Conservation (phyloP, 2,888 invertebrate genomes). For the Pterobdella sp. region DNA sequence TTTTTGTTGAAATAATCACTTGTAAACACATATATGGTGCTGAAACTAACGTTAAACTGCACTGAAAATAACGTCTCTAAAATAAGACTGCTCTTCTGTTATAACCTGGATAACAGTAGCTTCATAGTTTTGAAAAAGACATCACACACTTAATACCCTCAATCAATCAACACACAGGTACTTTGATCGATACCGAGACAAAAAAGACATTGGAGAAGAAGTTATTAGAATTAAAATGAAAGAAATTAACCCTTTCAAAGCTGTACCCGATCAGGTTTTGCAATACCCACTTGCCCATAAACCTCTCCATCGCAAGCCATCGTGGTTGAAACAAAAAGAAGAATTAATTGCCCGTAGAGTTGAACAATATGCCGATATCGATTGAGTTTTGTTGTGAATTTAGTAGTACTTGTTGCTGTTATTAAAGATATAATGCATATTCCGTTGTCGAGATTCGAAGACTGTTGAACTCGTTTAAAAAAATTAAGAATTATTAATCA, state of each 20-base stretch:
- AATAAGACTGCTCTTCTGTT: too few relatives aligned
- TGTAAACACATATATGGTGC: too few relatives aligned
- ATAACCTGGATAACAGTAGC: not conserved
- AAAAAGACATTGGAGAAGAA: slow-evolving; percentile 80
- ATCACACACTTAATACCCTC: not conserved
- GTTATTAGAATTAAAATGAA: slow-evolving; percentile 72
- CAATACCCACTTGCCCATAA: slow-evolving; percentile 43
- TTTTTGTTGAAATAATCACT: too few relatives aligned
- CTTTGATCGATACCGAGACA: slow-evolving; percentile 84
- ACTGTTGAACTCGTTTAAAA: too few relatives aligned
- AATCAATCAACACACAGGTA: slow-evolving; percentile 56
- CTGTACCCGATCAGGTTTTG: slow-evolving; percentile 36
- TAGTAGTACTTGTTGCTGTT: not conserved
- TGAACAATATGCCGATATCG: slow-evolving; percentile 38
- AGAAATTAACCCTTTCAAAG: slow-evolving; percentile 67
- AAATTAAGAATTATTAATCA: too few relatives aligned
- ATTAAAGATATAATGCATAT: not conserved
- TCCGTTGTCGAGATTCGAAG: too few relatives aligned
- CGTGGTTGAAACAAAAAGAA: slow-evolving; percentile 42
- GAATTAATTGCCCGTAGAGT: slow-evolving; percentile 36
- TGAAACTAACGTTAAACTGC: too few relatives aligned
- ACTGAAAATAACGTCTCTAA: too few relatives aligned
- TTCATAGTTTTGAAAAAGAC: not conserved
- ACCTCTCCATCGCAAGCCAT: slow-evolving; percentile 37
- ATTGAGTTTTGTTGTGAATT: not conserved